These are phyloP conservation scores for Urechis unicinctus DNA, from an alignment of 2,888 invertebrate genomes.

Conservation along the genomic window DNA sequence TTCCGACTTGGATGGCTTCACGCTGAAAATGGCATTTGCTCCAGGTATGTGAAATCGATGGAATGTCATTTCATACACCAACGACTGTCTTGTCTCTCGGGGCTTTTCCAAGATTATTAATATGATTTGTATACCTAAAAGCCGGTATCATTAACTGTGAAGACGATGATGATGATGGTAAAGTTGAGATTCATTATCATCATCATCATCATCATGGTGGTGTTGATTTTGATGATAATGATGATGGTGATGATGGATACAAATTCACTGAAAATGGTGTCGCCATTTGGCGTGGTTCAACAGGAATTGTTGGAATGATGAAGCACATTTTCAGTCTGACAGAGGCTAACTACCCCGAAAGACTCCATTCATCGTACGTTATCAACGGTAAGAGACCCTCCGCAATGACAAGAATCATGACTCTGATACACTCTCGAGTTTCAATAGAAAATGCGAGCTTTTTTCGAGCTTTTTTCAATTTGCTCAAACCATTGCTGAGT, in stretches of 20 bases:
- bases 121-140: too few species aligned
- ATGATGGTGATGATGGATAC: too few species aligned
- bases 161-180: too few species aligned
- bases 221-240: too few species aligned
- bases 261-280: neutral
- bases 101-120: too few species aligned
- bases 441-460: too few species aligned
- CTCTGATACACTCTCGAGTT: too few species aligned
- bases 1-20: slow-evolving; percentile 8
- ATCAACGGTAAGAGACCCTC: slow-evolving; percentile 19
- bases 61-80: too few species aligned
- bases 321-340: slow-evolving; percentile 11
- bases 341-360: slow-evolving; percentile 22
- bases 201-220: too few species aligned
- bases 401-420: neutral
- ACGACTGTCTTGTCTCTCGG: too few species aligned
- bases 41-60: slow-evolving; percentile 4
- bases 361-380: slow-evolving; percentile 8
- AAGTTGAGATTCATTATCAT: too few species aligned
- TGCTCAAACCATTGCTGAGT: slow-evolving; percentile 80
- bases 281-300: neutral
- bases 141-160: too few species aligned
- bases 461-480: slow-evolving; percentile 77
- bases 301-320: slow-evolving; percentile 7
- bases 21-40: slow-evolving; percentile 1